Base-by-base conservation (phyloP, 2,888 invertebrate genomes). In the Dasypolia templi region DNA sequence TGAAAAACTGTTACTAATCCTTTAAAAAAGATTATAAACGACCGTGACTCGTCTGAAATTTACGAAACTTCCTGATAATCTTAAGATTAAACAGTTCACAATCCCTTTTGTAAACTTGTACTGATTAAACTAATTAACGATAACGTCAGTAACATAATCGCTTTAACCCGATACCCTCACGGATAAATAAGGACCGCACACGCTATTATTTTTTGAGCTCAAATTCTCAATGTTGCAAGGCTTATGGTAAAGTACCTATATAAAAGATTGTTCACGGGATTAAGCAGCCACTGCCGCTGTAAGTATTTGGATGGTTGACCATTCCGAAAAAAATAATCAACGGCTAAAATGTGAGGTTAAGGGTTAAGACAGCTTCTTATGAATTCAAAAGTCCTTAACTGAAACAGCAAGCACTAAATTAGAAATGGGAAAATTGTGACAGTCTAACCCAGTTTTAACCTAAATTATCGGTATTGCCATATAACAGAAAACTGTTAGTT, bases 81-180 rank as follows among this genome's bases (percentile, higher is more conserved):
- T 26, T 61, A 61, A 65, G 39, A 75, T 56, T 69, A 81, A 75
- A 29, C 62, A 26, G 49, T 53, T 61, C 26, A 32, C 56, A 61
- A 68, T 72, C 73, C 12, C 26, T 17, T 69, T 62, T 69, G 44
- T 49, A 14, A 72, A 67, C 44, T 55, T 49, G 12, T 65, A 76
- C 69, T 81, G 61, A 79, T 79, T 56, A 79, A 75, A 69, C 39
- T 65, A 58, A 75, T 75, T 66, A 75, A 69, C 39, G 29, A 46
- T 64, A 64, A 56, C 67, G 46, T 39, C 53, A 55, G 58, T 32
- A 63, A 39, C 22, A 71, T 72, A 79, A 72, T 69, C 51, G 39
- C n/a, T 51, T 42, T 53, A 68, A 61, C 49, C 39, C 32, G 51
- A 73, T 62, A 79, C n/a, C 53, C 51, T 73, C 49, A 32, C 55